Evolutionary conservation across 1,140 invertebrate genomes (phyloP), one percentile per base, ranked within the genome.

Genomic region (Megathymus violae): DNA sequence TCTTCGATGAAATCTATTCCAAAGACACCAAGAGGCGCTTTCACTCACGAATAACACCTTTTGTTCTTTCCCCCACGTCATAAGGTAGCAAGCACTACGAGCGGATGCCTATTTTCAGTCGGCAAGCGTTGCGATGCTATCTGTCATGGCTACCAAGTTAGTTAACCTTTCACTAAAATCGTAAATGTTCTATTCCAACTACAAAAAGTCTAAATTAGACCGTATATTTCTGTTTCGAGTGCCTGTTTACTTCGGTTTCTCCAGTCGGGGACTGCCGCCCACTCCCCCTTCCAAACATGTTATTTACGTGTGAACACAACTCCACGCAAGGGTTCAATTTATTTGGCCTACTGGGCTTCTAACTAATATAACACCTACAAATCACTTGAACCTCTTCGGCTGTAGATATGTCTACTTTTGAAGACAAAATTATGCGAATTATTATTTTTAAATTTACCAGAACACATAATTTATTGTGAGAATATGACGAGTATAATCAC

Each of bases 251-350:
- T 5, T 69, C 63, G 64, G 43, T 48, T 54, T 50, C 36, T 43
- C 17, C 51, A 51, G 65, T 44, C 54, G 60, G 68, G 65, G 67
- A 67, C 66, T 65, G 60, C 64, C 66, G 69, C 71, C 65, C 80
- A 71, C 76, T 69, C 79, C 76, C 83, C 75, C 73, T 73, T 52
- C 81, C 81, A 74, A 69, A 89, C 85, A 88, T 88, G 88, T 90
- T 90, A 88, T 90, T 90, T 90, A 90, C 85, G 88, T 88, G 85
- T 86, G 88, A 90, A 88, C 87, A 87, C 82, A 82, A 85, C 80
- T 77, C 84, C 76, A 65, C 80, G 19, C 75, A 72, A 85, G 85
- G 88, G 88, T 88, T 88, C 88, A 90, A 90, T 90, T 90, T 90
- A 90, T 90, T 85, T 90, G 88, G 88, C 88, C 88, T 90, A 90